A percentile compares a stretch with the other conserved stretches of the same genome.
phyloP scores from a whole-genome alignment of 2,113 vertebrate genomes.

The Ailuropoda melanoleuca region DNA sequence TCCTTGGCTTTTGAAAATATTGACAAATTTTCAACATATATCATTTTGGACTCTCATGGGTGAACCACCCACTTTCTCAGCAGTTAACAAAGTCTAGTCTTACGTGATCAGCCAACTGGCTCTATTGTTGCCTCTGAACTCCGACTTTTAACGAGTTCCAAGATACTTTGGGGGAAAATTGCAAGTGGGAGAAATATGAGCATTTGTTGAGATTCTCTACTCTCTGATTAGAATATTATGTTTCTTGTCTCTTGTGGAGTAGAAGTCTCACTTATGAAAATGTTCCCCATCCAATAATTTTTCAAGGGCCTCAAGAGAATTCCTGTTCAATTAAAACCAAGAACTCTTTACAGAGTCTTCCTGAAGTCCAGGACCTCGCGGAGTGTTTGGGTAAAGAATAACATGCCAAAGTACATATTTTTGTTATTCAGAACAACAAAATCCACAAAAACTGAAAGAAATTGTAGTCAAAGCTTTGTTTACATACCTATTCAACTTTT shows the following conservation, averaged over 20 bases:
- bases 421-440: slow-evolving; percentile 28
- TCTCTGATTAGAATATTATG: slow-evolving; percentile 51
- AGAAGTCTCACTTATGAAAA: slow-evolving; percentile 63
- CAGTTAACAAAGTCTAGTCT: neutral
- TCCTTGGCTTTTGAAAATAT: slow-evolving; percentile 3
- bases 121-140: neutral
- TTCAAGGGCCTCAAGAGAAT: slow-evolving; percentile 52
- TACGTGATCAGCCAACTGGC: neutral
- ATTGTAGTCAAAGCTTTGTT: neutral
- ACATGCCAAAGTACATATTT: slow-evolving; percentile 6
- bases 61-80: neutral
- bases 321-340: slow-evolving; percentile 38
- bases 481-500: neutral
- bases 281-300: slow-evolving; percentile 48
- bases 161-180: slow-evolving; percentile 36
- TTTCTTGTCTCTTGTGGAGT: slow-evolving; percentile 46
- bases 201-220: slow-evolving; percentile 38
- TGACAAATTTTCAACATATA: neutral
- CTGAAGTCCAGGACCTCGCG: neutral
- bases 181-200: slow-evolving; percentile 25
- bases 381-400: slow-evolving; percentile 46
- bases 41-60: neutral
- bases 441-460: slow-evolving; percentile 5
- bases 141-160: slow-evolving; percentile 58
- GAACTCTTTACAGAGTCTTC: slow-evolving; percentile 11